Evolutionary conservation across 2,797 vertebrate species (phyloP).

Genomic region (Intellagama lesueurii): DNA sequence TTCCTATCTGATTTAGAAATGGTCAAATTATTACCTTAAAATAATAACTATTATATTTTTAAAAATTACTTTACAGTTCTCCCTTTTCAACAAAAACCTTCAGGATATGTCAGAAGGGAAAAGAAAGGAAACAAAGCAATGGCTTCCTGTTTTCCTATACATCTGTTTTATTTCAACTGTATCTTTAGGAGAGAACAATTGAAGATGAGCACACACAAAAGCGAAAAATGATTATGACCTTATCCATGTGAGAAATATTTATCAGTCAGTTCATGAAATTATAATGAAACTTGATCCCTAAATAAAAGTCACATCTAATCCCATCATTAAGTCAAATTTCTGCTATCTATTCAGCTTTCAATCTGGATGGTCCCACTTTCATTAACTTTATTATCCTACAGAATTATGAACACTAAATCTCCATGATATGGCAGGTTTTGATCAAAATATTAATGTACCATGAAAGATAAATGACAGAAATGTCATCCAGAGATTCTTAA

Average conservation of each 20-base stretch:
- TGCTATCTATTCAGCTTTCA: background rate
- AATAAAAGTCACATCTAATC: background rate
- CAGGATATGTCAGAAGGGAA: background rate
- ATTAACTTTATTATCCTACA: background rate
- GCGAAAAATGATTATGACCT: constrained; percentile 17
- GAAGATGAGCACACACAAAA: background rate
- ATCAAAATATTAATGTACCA: constrained; percentile 35
- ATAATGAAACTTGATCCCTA: background rate
- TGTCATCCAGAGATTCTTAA: constrained; percentile 32
- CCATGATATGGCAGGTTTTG: background rate
- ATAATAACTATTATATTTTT: background rate
- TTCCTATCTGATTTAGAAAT: background rate
- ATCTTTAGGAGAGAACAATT: constrained; percentile 31
- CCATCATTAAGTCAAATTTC: constrained; percentile 37
- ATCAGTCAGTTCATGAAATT: constrained; percentile 28
- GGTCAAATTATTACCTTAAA: constrained; percentile 20
- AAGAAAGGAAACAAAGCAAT: background rate
- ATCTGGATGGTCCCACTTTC: background rate
- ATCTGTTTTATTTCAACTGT: background rate
- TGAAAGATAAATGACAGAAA: background rate
- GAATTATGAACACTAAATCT: constrained; percentile 4
- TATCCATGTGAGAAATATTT: constrained; percentile 34
- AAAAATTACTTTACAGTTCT: constrained; percentile 1
- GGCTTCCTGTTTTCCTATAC: background rate
- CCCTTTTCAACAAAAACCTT: background rate